Conservation (phyloP, 2,797 vertebrate genomes). For the Semotilus atromaculatus region DNA sequence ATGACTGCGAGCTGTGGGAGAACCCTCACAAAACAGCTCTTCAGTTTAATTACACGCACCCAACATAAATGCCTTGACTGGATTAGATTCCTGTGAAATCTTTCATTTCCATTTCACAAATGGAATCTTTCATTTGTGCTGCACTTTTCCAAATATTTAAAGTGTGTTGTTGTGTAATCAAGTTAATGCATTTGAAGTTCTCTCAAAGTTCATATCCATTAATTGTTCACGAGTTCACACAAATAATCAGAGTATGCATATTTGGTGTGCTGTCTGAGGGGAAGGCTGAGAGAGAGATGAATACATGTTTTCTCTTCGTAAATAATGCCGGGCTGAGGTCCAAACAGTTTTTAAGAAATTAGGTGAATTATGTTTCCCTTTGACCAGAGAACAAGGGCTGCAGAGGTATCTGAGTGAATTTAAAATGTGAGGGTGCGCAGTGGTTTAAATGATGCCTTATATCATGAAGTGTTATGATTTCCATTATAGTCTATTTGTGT, state of each 20-base stretch:
- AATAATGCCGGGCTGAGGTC: slow-evolving; percentile 12
- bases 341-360: slow-evolving; percentile 7
- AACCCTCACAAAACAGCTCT: slow-evolving; percentile 35
- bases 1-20: slow-evolving; percentile 44
- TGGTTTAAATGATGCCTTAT: neutral
- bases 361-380: slow-evolving; percentile 21
- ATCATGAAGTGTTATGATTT: neutral
- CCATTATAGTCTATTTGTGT: slow-evolving; percentile 11
- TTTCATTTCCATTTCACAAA: neutral
- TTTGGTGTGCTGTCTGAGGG: neutral
- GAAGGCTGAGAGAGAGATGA: neutral
- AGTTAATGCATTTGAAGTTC: neutral
- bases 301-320: neutral
- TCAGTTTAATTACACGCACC: slow-evolving; percentile 15
- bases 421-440: neutral
- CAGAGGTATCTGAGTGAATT: neutral
- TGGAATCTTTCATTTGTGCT: neutral
- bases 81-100: slow-evolving; percentile 31
- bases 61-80: slow-evolving; percentile 9
- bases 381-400: neutral
- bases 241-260: neutral
- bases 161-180: slow-evolving; percentile 1
- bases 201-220: neutral
- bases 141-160: neutral
- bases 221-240: neutral